Conservation (phyloP, 2,797 vertebrate species). For the Rhodeus uyekii region DNA sequence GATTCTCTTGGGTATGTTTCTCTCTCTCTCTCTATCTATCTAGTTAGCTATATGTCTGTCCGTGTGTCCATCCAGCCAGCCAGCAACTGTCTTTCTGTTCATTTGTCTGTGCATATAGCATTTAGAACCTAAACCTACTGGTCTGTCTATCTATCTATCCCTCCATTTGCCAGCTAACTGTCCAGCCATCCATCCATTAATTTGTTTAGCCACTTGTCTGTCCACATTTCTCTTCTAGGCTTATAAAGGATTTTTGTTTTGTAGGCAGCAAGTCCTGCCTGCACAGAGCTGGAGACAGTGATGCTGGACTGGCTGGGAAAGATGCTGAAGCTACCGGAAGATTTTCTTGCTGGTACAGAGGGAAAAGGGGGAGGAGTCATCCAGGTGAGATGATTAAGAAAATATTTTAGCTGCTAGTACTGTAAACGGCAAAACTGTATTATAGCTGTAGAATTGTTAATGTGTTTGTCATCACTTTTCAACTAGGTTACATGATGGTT, state of each 20-base stretch:
- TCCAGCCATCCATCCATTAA: no score
- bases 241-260: slow-evolving; percentile 11
- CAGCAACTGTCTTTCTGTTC: no score
- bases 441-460: no score
- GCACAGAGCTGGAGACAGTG: slow-evolving; percentile 94
- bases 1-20: slow-evolving; percentile 85
- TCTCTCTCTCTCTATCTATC: not conserved
- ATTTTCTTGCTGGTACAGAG: slow-evolving; percentile 82
- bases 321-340: slow-evolving; percentile 88
- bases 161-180: no score
- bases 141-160: no score
- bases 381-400: slow-evolving; percentile 78
- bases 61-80: no score
- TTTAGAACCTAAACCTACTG: no score
- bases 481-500: not conserved
- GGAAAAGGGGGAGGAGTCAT: slow-evolving; percentile 93
- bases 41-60: not conserved
- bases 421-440: no score
- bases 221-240: no score
- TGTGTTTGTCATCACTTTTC: not conserved
- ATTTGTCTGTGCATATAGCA: no score
- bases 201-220: no score
- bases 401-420: not conserved
- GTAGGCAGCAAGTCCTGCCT: slow-evolving; percentile 92
- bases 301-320: slow-evolving; percentile 98